phyloP scores from a whole-genome alignment of 2,888 invertebrate genomes.

The Hirtodrosophila trivittata region DNA sequence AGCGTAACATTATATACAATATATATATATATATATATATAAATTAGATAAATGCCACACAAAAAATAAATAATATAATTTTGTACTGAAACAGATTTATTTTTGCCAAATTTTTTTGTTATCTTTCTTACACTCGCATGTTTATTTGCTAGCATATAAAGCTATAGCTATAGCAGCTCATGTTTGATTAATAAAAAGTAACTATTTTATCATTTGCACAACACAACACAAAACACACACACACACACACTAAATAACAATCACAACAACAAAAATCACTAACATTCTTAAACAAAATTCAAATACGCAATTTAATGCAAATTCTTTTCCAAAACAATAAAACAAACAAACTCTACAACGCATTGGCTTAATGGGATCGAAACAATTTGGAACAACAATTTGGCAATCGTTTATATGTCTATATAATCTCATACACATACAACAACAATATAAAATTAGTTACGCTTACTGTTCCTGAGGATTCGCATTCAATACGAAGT shows the following conservation, averaged over 20 bases:
- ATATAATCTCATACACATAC: neutral
- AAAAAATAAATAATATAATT: slow-evolving; percentile 60
- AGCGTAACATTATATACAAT: slow-evolving; percentile 34
- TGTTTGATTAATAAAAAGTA: slow-evolving; percentile 20
- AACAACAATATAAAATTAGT: slow-evolving; percentile 69
- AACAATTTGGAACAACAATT: slow-evolving; percentile 43
- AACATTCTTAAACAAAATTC: slow-evolving; percentile 55
- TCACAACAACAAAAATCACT: slow-evolving; percentile 43
- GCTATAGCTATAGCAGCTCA: slow-evolving; percentile 36
- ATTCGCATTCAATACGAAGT: slow-evolving; percentile 83
- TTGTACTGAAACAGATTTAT: slow-evolving; percentile 59
- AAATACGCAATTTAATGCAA: slow-evolving; percentile 54
- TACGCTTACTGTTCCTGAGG: slow-evolving; percentile 84
- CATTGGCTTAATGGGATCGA: slow-evolving; percentile 41
- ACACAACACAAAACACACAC: slow-evolving; percentile 18
- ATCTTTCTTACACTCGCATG: slow-evolving; percentile 39
- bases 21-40: slow-evolving; percentile 21
- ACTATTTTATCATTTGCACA: slow-evolving; percentile 58
- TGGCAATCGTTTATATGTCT: slow-evolving; percentile 4
- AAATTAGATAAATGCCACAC: slow-evolving; percentile 54
- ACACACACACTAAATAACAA: slow-evolving; percentile 18
- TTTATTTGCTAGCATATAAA: slow-evolving; percentile 16
- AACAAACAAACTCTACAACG: slow-evolving; percentile 25
- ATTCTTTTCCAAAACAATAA: slow-evolving; percentile 47
- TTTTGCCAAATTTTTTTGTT: slow-evolving; percentile 26